phyloP scores from a whole-genome alignment of 1,140 invertebrate genomes.

The Caenorhabditis latens region DNA sequence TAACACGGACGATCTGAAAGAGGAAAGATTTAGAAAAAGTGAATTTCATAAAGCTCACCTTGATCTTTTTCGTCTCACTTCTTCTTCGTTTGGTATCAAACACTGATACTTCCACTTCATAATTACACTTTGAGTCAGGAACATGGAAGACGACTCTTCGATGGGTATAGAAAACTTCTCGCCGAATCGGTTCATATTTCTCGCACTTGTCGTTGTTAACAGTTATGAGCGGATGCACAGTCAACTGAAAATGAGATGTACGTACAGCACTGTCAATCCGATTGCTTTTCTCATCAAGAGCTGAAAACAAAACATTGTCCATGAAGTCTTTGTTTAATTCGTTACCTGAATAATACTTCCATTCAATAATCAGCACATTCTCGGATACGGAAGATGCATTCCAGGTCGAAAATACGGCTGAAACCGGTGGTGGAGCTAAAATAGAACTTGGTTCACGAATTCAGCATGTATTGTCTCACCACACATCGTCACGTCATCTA shows the following conservation, averaged over 20 bases:
- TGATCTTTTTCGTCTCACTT: constrained; percentile 12
- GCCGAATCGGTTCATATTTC: constrained; percentile 21
- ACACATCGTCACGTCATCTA: not conserved
- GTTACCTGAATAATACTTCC: not conserved
- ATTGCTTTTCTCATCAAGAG: not conserved
- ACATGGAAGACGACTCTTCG: not conserved
- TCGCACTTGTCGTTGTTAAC: not conserved
- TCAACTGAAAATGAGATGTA: not conserved
- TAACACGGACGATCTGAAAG: not conserved
- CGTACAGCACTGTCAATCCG: not conserved
- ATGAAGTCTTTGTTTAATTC: too few species aligned
- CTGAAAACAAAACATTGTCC: not conserved
- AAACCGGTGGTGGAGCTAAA: constrained; percentile 10
- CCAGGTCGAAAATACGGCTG: not conserved
- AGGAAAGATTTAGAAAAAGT: not conserved
- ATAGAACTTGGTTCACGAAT: not conserved
- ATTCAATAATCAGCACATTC: not conserved
- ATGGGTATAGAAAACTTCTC: not conserved
- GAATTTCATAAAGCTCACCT: not conserved
- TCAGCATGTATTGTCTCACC: not conserved
- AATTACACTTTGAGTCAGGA: constrained; percentile 16
- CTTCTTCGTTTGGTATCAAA: constrained; percentile 25
- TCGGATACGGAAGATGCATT: not conserved
- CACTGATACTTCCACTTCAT: not conserved
- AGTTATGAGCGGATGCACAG: constrained; percentile 10